Percentiles rank a stretch among this genome's conserved stretches.
Conservation (phyloP, 1,140 invertebrate species). For the Physella acuta region DNA sequence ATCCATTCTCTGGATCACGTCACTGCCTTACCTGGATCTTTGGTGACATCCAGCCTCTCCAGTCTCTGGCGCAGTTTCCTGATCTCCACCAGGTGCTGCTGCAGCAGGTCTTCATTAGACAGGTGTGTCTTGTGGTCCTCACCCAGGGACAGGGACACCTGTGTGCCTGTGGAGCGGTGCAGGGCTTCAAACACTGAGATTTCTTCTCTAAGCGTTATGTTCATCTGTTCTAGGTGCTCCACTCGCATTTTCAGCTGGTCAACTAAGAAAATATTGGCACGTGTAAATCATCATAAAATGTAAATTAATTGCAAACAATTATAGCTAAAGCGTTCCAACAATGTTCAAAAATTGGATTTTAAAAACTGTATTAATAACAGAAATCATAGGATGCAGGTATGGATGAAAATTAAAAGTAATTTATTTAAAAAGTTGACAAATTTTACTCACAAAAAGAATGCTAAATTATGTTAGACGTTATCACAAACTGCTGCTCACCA, state of each 20-base stretch:
- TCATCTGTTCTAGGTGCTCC: constrained; percentile 54
- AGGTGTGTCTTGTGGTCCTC: constrained; percentile 13
- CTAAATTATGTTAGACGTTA: not conserved
- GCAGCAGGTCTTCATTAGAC: constrained; percentile 39
- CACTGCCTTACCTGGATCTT: constrained; percentile 26
- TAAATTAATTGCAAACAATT: no score
- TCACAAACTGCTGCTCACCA: constrained; percentile 7
- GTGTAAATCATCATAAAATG: no score
- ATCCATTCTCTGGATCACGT: no score
- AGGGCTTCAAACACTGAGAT: constrained; percentile 46
- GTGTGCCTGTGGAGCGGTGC: constrained; percentile 35
- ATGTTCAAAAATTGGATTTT: no score
- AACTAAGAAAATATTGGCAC: constrained; percentile 7
- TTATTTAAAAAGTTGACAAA: no score
- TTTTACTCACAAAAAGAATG: not conserved
- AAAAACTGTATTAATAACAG: no score
- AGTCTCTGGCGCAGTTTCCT: constrained; percentile 51
- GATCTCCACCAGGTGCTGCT: constrained; percentile 57
- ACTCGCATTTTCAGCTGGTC: constrained; percentile 27
- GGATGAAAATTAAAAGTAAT: no score
- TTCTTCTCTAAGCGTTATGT: constrained; percentile 58
- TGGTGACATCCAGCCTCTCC: constrained; percentile 41
- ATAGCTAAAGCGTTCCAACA: no score
- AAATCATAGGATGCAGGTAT: no score
- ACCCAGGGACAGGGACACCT: constrained; percentile 32